Evolutionary conservation across 1,140 invertebrate species (phyloP).

Genomic region (Nasonia longicornis): DNA sequence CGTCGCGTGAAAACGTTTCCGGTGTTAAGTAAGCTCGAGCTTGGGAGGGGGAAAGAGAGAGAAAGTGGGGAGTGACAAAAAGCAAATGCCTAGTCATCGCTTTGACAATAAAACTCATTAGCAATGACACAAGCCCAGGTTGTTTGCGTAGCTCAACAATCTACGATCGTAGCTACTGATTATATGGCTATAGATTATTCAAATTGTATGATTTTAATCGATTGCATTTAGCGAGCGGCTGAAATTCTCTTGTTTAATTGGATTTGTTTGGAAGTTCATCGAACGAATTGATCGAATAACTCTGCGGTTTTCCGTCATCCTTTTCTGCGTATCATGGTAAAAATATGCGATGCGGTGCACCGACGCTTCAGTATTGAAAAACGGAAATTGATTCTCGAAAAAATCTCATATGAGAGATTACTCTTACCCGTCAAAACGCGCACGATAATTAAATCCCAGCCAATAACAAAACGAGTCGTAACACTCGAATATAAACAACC

Average conservation of each 20-base stretch:
- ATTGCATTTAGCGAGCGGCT: too few species aligned
- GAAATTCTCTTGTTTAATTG: background rate
- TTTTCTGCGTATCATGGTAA: background rate
- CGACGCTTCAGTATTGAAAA: too few species aligned
- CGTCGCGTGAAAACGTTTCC: slow-evolving; percentile 13
- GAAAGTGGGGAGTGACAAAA: background rate
- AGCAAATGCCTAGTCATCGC: background rate
- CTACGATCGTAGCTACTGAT: too few species aligned
- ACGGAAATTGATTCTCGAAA: too few species aligned
- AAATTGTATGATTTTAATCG: too few species aligned
- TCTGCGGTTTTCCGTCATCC: background rate
- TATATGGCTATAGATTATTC: too few species aligned
- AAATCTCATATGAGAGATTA: too few species aligned
- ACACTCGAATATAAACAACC: background rate
- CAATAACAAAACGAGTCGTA: background rate
- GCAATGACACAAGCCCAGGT: background rate
- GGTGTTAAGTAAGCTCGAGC: background rate
- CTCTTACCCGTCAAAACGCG: too few species aligned
- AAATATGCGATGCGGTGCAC: too few species aligned
- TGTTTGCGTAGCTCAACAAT: background rate
- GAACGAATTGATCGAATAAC: background rate
- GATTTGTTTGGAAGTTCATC: background rate
- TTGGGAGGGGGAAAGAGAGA: background rate
- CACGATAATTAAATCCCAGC: background rate
- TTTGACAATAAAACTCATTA: slow-evolving; percentile 29